Percentiles rank a stretch among this genome's conserved stretches.
phyloP scores from a whole-genome alignment of 2,113 vertebrate species.

The Brachyistius frenatus region DNA sequence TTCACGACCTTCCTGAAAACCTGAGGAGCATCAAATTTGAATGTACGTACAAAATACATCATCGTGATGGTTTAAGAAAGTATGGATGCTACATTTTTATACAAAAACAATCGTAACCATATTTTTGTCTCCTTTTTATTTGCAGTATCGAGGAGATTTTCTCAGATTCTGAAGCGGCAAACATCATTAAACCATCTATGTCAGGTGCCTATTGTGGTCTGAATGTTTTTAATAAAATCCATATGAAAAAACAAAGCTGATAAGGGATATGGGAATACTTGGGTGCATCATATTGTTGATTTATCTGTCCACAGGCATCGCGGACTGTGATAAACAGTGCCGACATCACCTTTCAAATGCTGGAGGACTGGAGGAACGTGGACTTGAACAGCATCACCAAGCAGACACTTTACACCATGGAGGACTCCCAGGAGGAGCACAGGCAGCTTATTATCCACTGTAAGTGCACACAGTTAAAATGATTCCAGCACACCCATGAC shows the following conservation, averaged over 20 bases:
- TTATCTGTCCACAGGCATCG: slow-evolving; percentile 88
- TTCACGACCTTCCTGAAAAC: slow-evolving; percentile 97
- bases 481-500: not conserved
- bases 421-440: slow-evolving; percentile 95
- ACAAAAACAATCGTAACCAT: not conserved
- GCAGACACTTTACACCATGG: slow-evolving; percentile 99
- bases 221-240: slow-evolving; percentile 66
- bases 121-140: slow-evolving; percentile 56
- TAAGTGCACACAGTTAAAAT: slow-evolving; percentile 80
- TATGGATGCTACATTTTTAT: not conserved
- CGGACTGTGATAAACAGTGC: slow-evolving; percentile 99
- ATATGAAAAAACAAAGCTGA: slow-evolving; percentile 58
- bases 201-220: slow-evolving; percentile 86
- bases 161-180: slow-evolving; percentile 96
- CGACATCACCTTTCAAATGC: slow-evolving; percentile 99
- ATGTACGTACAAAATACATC: slow-evolving; percentile 80
- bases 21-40: slow-evolving; percentile 99
- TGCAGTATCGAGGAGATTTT: slow-evolving; percentile 97
- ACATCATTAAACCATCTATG: slow-evolving; percentile 99
- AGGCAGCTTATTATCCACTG: slow-evolving; percentile 95
- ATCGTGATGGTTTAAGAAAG: not conserved
- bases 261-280: slow-evolving; percentile 50
- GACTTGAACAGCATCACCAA: slow-evolving; percentile 99
- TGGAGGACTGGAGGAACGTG: slow-evolving; percentile 99
- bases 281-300: slow-evolving; percentile 58